Conservation (phyloP, 2,888 invertebrate species). For the Lobophora halterata region DNA sequence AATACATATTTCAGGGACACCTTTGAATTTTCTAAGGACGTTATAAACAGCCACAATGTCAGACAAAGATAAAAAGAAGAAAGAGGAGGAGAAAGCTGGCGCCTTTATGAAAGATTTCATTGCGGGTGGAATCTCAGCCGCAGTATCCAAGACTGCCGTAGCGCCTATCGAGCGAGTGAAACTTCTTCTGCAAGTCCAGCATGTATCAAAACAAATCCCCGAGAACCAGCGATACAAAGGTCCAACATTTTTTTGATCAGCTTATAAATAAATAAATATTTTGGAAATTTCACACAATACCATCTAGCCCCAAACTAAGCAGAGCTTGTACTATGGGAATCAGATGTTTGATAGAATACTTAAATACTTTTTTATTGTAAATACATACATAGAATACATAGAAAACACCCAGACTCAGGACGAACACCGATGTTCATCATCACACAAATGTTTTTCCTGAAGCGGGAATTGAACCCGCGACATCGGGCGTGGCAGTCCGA, state of each 20-base stretch:
- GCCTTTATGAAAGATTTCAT: slow-evolving; percentile 94
- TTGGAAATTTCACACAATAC: too few relatives aligned
- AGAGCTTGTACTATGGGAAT: too few relatives aligned
- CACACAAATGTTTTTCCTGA: too few relatives aligned
- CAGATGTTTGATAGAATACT: too few relatives aligned
- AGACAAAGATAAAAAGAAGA: slow-evolving; percentile 18
- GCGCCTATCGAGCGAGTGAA: slow-evolving; percentile 98
- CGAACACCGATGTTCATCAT: too few relatives aligned
- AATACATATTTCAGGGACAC: slow-evolving; percentile 5
- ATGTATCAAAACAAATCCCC: slow-evolving; percentile 93
- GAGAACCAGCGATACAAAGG: slow-evolving; percentile 94
- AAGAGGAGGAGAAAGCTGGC: slow-evolving; percentile 17
- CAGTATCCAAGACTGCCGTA: slow-evolving; percentile 95
- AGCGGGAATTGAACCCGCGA: too few relatives aligned
- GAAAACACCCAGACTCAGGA: too few relatives aligned
- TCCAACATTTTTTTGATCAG: slow-evolving; percentile 15
- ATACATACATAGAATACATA: too few relatives aligned
- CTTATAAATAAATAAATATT: too few relatives aligned
- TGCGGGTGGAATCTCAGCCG: slow-evolving; percentile 95
- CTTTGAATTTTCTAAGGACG: neutral
- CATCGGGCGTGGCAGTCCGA: too few relatives aligned
- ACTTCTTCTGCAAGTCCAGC: slow-evolving; percentile 95
- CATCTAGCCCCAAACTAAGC: too few relatives aligned
- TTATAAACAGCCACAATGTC: slow-evolving; percentile 14
- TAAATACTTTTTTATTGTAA: too few relatives aligned